Evolutionary conservation across 2,797 vertebrate species (phyloP).

Genomic region (Corythornis leucogaster): DNA sequence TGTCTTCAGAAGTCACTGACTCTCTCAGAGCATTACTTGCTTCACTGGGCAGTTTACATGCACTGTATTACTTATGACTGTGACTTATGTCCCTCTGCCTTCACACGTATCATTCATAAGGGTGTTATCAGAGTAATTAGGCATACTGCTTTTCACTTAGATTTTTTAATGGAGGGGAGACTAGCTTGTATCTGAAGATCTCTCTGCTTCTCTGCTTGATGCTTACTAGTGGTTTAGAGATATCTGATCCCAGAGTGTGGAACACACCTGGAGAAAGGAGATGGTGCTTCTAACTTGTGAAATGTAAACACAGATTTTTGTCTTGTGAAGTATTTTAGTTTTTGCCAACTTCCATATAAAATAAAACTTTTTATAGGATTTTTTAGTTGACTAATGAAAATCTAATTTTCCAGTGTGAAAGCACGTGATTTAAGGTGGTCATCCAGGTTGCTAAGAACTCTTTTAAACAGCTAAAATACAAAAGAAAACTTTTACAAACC

Average conservation of each 20-base stretch:
- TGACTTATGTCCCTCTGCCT: not conserved
- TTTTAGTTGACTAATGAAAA: not conserved
- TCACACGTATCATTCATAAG: accelerated
- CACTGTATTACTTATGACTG: accelerated
- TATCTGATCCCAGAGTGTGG: not conserved
- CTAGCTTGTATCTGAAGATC: not conserved
- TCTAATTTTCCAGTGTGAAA: not conserved
- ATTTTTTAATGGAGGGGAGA: not conserved
- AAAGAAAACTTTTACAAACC: not conserved
- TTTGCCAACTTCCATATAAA: not conserved
- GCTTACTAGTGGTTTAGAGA: not conserved
- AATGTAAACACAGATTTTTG: not conserved
- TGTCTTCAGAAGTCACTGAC: not conserved
- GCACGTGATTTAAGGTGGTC: not conserved
- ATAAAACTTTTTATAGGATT: not conserved
- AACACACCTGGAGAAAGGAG: not conserved
- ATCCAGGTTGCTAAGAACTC: not conserved
- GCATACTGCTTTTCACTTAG: not conserved
- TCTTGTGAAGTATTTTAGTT: not conserved
- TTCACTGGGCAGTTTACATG: not conserved
- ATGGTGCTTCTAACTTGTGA: not conserved
- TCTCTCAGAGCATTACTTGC: not conserved
- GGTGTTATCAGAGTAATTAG: not conserved
- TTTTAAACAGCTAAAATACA: not conserved
- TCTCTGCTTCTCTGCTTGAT: not conserved